Base-by-base conservation (phyloP, 1,140 invertebrate genomes). In the Tetragnatha versicolor region DNA sequence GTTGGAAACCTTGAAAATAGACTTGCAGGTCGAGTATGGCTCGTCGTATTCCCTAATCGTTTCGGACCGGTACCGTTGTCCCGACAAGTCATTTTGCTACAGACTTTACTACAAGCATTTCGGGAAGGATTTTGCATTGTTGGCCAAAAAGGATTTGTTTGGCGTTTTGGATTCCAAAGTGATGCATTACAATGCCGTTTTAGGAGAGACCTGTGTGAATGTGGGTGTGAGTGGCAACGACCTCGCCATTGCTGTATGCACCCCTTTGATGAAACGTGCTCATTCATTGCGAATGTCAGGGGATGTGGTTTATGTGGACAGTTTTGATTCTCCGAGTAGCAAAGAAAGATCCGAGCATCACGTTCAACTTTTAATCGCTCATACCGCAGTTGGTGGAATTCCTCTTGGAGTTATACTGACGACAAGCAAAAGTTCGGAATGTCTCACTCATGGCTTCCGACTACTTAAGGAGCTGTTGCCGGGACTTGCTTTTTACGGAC, bases 41-140 rank as follows among this genome's bases (percentile, higher is more conserved):
- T 29, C 53, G 22, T 29, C 22, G n/a, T 73, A 60, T 33, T 45
- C 51, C 3, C 35, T 60, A 31, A 31, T 73, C 4, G 17, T 33
- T 31, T 42, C 69, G 9, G 69, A 73, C 60, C 22, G 69, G 14
- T 73, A 42, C 47, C 69, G 47, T 29, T 73, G 69, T 22, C 69
- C 69, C 10, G 69, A 73, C 31, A 73, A 73, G 17, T 42, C 53
- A 45, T 73, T 73, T 45, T 73, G 69, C 10, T 73, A 73, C 33
- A 17, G 69, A 20, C 33, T 73, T 5, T 73, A 45, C 31, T 60
- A 73, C n/a, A 73, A 73, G 35, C 53, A 73, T 33, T 73, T 73
- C 31, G 69, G 69, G 10, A 73, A 73, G 60, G 69, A 73, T 31
- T 45, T 42, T 58, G 25, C 53, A 29, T 25, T 37, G 12, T 60